Evolutionary conservation across 2,113 vertebrate genomes (phyloP).

Genomic region (Cyanoramphus novaezelandiae): DNA sequence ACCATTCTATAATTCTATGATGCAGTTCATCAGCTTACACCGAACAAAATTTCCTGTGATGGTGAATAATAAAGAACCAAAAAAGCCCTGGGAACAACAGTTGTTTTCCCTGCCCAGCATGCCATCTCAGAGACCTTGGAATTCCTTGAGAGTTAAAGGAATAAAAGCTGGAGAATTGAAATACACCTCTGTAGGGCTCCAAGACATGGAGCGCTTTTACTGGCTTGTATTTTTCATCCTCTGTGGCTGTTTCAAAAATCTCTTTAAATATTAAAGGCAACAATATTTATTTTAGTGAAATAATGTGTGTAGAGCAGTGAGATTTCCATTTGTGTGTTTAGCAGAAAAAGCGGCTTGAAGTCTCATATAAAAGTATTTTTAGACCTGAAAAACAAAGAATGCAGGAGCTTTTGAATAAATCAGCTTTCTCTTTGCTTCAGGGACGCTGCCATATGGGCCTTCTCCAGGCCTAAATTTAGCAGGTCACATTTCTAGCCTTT

Average conservation of each 20-base stretch:
- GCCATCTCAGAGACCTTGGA: not conserved
- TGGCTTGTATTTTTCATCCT: slow-evolving; percentile 37
- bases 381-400: not conserved
- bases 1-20: not conserved
- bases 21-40: not conserved
- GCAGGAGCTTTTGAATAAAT: not conserved
- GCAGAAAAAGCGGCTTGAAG: not conserved
- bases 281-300: slow-evolving; percentile 63
- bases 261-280: slow-evolving; percentile 66
- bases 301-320: not conserved
- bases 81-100: not conserved
- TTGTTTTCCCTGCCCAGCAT: not conserved
- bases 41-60: not conserved
- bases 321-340: slow-evolving; percentile 50
- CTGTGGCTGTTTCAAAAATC: slow-evolving; percentile 29
- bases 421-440: not conserved
- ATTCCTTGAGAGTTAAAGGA: slow-evolving; percentile 42
- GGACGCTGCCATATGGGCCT: not conserved
- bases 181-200: not conserved
- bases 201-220: accelerated
- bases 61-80: not conserved
- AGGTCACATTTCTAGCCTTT: not conserved
- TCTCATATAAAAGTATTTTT: slow-evolving; percentile 15
- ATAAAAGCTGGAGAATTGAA: slow-evolving; percentile 34
- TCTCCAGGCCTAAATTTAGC: not conserved